These are phyloP conservation scores for Protonemura montana DNA, from an alignment of 2,888 invertebrate species.

Conservation along the genomic window DNA sequence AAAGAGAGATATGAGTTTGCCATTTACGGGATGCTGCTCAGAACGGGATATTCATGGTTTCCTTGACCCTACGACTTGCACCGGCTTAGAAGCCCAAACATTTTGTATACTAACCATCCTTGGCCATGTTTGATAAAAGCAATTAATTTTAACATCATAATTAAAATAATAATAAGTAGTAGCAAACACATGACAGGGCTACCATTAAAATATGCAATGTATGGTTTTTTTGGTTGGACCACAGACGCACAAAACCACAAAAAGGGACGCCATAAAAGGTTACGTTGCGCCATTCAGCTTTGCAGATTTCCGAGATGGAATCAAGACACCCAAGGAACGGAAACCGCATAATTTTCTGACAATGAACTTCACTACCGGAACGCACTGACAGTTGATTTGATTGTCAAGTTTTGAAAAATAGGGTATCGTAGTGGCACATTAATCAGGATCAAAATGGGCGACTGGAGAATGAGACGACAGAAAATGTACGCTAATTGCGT, in stretches of 20 bases:
- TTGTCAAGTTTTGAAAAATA: background rate
- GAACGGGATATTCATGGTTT: background rate
- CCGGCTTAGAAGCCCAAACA: background rate
- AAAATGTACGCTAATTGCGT: slow-evolving; percentile 7
- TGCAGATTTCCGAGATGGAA: too few relatives aligned
- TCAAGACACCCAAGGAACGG: too few relatives aligned
- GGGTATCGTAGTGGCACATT: background rate
- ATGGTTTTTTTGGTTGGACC: too few relatives aligned
- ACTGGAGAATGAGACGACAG: background rate
- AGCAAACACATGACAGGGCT: too few relatives aligned
- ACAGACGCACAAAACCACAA: too few relatives aligned
- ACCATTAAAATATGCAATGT: too few relatives aligned
- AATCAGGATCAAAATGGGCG: background rate
- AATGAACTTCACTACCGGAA: background rate
- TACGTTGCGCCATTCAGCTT: too few relatives aligned
- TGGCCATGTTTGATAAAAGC: background rate
- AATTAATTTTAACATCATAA: background rate
- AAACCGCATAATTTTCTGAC: background rate
- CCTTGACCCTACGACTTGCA: background rate
- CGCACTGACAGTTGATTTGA: background rate
- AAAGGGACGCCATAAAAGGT: too few relatives aligned
- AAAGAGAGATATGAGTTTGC: background rate
- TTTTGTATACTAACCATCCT: background rate
- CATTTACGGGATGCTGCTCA: background rate
- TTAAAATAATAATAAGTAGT: too few relatives aligned